A percentile compares a stretch with the other conserved stretches of the same genome.
Evolutionary conservation across 2,113 vertebrate species (phyloP).

Genomic region (Pelobates fuscus): DNA sequence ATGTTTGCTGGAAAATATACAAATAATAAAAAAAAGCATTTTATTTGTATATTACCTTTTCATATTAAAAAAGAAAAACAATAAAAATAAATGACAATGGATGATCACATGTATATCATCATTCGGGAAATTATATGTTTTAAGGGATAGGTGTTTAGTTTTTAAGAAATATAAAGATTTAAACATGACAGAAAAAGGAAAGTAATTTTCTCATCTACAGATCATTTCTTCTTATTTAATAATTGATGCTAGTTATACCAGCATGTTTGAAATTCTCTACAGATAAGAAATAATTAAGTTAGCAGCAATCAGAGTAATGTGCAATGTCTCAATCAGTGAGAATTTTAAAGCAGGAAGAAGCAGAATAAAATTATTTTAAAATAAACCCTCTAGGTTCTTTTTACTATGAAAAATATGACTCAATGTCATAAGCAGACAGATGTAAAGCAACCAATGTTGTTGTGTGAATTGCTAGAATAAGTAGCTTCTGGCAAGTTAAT

Average conservation of each 20-base stretch:
- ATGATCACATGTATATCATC: too few relatives aligned
- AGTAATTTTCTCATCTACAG: constrained; percentile 53
- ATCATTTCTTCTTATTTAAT: constrained; percentile 69
- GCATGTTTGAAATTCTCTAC: constrained; percentile 63
- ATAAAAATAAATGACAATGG: too few relatives aligned
- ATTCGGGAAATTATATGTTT: too few relatives aligned
- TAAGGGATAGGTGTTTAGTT: too few relatives aligned
- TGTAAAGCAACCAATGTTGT: constrained; percentile 50
- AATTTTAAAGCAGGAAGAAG: constrained; percentile 63
- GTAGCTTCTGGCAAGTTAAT: constrained; percentile 45
- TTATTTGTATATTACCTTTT: too few relatives aligned
- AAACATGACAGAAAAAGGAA: too few relatives aligned
- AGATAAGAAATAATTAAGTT: constrained; percentile 74
- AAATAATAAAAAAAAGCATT: too few relatives aligned
- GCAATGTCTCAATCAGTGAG: constrained; percentile 65
- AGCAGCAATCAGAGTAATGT: constrained; percentile 61
- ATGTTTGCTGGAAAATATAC: too few relatives aligned
- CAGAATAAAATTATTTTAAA: constrained; percentile 58
- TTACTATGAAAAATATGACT: constrained; percentile 48
- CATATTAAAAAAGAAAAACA: too few relatives aligned
- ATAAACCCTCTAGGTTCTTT: constrained; percentile 32
- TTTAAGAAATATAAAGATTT: too few relatives aligned
- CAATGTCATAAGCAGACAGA: constrained; percentile 57
- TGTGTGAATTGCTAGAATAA: constrained; percentile 53
- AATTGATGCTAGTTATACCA: constrained; percentile 65